Percentiles rank a stretch among this genome's conserved stretches.
phyloP scores from a whole-genome alignment of 2,888 invertebrate genomes.

The Sphinx pinastri region DNA sequence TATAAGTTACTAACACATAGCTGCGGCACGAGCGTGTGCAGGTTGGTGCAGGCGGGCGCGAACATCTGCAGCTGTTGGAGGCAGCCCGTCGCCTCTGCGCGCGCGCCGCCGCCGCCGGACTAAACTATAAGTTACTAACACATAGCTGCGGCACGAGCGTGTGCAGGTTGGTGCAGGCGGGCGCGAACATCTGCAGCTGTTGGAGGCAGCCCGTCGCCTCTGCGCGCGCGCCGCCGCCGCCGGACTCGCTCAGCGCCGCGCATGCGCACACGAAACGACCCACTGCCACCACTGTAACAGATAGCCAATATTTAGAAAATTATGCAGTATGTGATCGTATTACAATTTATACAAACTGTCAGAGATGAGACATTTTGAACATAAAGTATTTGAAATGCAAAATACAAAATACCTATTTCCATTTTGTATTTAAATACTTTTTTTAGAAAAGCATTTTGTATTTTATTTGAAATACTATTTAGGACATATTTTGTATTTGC shows the following conservation, averaged over 20 bases:
- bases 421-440: too few relatives aligned
- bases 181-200: conserved; percentile 98
- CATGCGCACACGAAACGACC: conserved; percentile 94
- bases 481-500: too few relatives aligned
- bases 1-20: conserved; percentile 89
- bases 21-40: conserved; percentile 95
- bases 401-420: too few relatives aligned
- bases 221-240: conserved; percentile 95
- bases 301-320: too few relatives aligned
- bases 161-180: conserved; percentile 96
- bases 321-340: too few relatives aligned
- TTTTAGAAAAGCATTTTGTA: too few relatives aligned
- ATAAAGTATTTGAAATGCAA: too few relatives aligned
- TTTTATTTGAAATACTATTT: too few relatives aligned
- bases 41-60: conserved; percentile 96
- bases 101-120: conserved; percentile 92
- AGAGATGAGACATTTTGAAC: too few relatives aligned
- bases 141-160: conserved; percentile 96
- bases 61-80: conserved; percentile 99
- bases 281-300: conserved; percentile 61
- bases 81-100: conserved; percentile 98
- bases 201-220: conserved; percentile 98
- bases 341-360: too few relatives aligned
- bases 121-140: conserved; percentile 83
- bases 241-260: conserved; percentile 95